phyloP scores from a whole-genome alignment of 2,113 vertebrate species.

The Upupa epops region DNA sequence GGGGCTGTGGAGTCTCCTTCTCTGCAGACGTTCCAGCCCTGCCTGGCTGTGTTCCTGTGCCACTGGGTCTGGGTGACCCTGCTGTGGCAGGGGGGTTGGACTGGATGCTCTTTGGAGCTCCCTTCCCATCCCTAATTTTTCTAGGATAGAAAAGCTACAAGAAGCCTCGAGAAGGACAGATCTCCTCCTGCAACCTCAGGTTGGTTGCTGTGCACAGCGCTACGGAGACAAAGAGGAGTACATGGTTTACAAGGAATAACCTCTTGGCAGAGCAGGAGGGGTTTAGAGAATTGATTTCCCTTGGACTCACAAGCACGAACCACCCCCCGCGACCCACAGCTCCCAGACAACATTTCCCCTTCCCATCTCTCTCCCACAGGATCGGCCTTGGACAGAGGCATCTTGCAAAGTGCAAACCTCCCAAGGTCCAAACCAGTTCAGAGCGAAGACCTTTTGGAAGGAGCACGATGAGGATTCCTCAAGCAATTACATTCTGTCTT shows the following conservation, averaged over 20 bases:
- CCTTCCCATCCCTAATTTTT: no score
- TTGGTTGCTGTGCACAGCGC: not conserved
- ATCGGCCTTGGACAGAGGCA: constrained; percentile 33
- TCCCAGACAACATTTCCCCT: constrained; percentile 36
- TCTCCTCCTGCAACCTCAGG: not conserved
- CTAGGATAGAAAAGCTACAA: fast-evolving
- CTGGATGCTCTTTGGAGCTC: no score
- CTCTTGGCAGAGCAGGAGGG: not conserved
- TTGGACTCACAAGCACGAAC: constrained; percentile 34
- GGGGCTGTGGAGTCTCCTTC: no score
- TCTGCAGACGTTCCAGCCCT: no score
- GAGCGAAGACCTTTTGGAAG: constrained; percentile 28
- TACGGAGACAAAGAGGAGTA: not conserved
- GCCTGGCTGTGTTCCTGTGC: no score
- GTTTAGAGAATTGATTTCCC: constrained; percentile 62
- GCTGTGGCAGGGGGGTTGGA: no score
- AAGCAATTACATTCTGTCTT: constrained; percentile 50
- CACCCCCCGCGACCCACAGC: not conserved
- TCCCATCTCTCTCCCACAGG: constrained; percentile 21
- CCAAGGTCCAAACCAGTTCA: not conserved
- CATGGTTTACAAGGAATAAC: constrained; percentile 17
- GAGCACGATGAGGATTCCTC: not conserved
- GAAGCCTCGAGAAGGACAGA: not conserved
- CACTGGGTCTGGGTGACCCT: no score
- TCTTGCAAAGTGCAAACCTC: not conserved